A percentile compares a stretch with the other conserved stretches of the same genome.
Conservation (phyloP, 2,113 vertebrate species). For the Cyprinodon tularosa region DNA sequence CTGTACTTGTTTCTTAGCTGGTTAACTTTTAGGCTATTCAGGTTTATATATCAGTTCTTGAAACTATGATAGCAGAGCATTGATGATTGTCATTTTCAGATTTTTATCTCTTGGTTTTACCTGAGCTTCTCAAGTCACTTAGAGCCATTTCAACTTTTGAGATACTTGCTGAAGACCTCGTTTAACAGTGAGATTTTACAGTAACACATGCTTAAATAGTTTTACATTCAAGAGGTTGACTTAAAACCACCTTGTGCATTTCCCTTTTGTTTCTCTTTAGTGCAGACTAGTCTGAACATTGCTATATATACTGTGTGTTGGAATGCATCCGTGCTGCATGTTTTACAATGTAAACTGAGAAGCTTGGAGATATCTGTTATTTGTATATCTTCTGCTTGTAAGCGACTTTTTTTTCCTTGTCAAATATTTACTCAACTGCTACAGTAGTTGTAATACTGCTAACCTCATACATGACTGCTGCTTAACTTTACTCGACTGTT, state of each 20-base stretch:
- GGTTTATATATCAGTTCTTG: conserved; percentile 87
- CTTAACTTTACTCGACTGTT: conserved; percentile 70
- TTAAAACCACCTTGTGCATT: conserved; percentile 65
- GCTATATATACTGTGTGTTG: conserved; percentile 80
- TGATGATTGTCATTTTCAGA: conserved; percentile 92
- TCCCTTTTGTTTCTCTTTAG: conserved; percentile 76
- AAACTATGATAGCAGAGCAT: conserved; percentile 61
- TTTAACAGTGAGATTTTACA: conserved; percentile 67
- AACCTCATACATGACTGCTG: conserved; percentile 83
- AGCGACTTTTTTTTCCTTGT: conserved; percentile 74
- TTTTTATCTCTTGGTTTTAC: conserved; percentile 78
- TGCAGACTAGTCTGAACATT: conserved; percentile 85
- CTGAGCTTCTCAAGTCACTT: conserved; percentile 74
- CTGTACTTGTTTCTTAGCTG: conserved; percentile 65
- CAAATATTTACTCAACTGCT: conserved; percentile 87
- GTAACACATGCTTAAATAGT: conserved; percentile 46
- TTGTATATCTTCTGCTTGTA: conserved; percentile 85
- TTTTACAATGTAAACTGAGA: conserved; percentile 91
- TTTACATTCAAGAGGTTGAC: conserved; percentile 63
- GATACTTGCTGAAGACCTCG: conserved; percentile 53
- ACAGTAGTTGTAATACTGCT: conserved; percentile 81
- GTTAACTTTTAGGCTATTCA: conserved; percentile 85
- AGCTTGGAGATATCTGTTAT: conserved; percentile 87
- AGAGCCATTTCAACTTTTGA: conserved; percentile 70
- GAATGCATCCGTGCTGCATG: conserved; percentile 94